Evolutionary conservation across 2,113 vertebrate species (phyloP), one percentile per base, ranked within the genome.

Genomic region (Barnardius zonarius): DNA sequence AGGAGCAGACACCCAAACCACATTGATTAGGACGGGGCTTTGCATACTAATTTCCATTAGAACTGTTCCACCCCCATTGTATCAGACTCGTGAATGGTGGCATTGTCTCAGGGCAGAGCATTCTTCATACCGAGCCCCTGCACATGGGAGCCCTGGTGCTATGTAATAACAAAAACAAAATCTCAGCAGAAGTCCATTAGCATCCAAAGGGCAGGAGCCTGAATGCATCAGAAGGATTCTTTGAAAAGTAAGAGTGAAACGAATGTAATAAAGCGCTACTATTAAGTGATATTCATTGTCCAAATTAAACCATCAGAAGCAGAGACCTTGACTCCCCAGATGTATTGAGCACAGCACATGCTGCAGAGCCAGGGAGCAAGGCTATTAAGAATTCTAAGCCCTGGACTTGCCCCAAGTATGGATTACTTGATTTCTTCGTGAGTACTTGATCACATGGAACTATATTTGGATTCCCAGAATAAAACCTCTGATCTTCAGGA

Each of bases 141-240:
- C 82, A 33, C 72, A 75, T 0, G 69, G 86, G 85, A 96, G 75
- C 90, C 83, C 76, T 19, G 90, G 74, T n/a, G 91, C 94, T 77
- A 12, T 15, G 1, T 16, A 83, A 52, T 1, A 64, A 79, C 89
- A 88, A 69, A 48, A 92, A 90, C 94, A 94, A 88, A 93, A 96
- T 43, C 93, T 46, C 93, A 94, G 93, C 94, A 90, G 63, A 89
- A 93, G 72, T 35, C 90, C 84, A 95, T 96, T 95, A 96, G 93
- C 91, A 96, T 95, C 95, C 95, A 76, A 84, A 91, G 93, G 93
- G 90, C 85, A 73, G 76, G 52, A 63, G 89, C 83, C 13, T 94
- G 82, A 85, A 95, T 81, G 85, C 80, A 85, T 73, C 81, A 75
- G 63, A 82, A 55, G 91, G 31, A 69, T 55, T 55, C 87, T 92